Evolutionary conservation across 2,797 vertebrate species (phyloP).

Genomic region (Darevskia nairensis): DNA sequence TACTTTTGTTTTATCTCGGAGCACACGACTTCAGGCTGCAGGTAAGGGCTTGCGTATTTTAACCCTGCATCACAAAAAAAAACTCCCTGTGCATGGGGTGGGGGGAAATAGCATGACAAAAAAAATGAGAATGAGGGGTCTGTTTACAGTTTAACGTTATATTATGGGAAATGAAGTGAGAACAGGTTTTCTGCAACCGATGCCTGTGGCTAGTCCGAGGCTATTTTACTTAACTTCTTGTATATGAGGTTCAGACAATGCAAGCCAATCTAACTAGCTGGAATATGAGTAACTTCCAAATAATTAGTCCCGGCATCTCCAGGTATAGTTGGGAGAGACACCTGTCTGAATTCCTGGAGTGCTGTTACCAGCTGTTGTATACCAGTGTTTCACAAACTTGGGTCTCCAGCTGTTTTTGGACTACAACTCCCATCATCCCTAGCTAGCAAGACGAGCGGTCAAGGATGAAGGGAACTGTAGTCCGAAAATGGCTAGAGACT

Average conservation of each 20-base stretch:
- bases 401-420: too few species aligned
- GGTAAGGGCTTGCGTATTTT: not conserved
- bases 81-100: not conserved
- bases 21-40: constrained; percentile 12
- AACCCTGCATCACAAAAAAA: not conserved
- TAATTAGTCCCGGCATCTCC: not conserved
- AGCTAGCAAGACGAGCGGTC: too few species aligned
- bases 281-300: not conserved
- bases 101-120: not conserved
- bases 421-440: too few species aligned
- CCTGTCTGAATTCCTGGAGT: too few species aligned
- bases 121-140: not conserved
- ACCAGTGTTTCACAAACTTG: too few species aligned
- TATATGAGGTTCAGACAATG: not conserved
- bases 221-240: not conserved
- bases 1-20: not conserved
- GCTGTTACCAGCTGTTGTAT: too few species aligned
- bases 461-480: too few species aligned
- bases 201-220: not conserved
- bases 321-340: too few species aligned
- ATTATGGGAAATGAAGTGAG: not conserved
- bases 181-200: not conserved
- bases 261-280: too few species aligned
- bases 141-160: not conserved
- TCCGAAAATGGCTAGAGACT: too few species aligned